Base-by-base conservation (phyloP, 2,797 vertebrate species). In the Danio aesculapii region DNA sequence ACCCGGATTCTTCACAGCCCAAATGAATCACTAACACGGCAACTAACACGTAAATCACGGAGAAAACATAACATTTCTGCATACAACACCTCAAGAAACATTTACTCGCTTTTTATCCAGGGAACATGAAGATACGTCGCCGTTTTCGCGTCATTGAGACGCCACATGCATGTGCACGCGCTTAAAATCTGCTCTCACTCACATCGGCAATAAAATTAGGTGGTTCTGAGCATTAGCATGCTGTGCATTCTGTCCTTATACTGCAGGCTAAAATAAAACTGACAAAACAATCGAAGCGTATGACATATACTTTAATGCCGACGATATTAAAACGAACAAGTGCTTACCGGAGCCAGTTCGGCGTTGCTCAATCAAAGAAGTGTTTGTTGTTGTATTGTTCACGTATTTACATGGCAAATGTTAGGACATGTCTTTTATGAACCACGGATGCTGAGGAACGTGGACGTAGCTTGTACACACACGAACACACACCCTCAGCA, bases 401-500 rank as follows among this genome's bases (percentile, higher is more conserved):
- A 64, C 44, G n/a, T 68, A 80, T 66, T 71, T 55, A 66, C 47
- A 2, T 57, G 64, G 43, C 72, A 21, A 69, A 68, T 75, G 64
- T 55, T 12, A 79, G 10, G 39, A 46, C 59, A 47, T 64, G 17
- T 63, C 41, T 46, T 30, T 72, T 12, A 47, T 63, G 21, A 46
- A 64, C 10, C 46, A 52, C 39, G 59, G 76, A 83, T 66, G 69
- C 63, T 74, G 46, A 73, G 81, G 66, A 71, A 53, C 81, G 67
- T 73, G 81, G 14, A 75, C 73, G 5, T 63, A 57, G 66, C 72
- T 30, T 16, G 14, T 12, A 57, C 44, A 61, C 79, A 57, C 44
- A 61, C 79, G 66, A 75, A 30, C 30, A 55, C 78, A 46, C 67
- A 61, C 77, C 68, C 81, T 46, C 83, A 85, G 75, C 85, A 86